A percentile compares a stretch with the other conserved stretches of the same genome.
phyloP scores from a whole-genome alignment of 2,113 vertebrate genomes.

The Pseudorasbora parva region DNA sequence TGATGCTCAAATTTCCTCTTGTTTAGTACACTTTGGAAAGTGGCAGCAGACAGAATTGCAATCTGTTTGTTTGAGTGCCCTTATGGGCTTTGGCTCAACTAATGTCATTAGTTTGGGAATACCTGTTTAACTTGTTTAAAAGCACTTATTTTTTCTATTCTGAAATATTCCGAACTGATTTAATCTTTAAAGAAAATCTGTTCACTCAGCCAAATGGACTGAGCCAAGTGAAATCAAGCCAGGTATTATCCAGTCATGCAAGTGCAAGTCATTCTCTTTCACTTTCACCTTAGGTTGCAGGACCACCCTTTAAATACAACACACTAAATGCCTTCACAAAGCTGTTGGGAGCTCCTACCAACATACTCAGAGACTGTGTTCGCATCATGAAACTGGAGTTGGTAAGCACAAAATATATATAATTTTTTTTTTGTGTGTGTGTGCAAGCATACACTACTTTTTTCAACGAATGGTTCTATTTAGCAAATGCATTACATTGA shows the following conservation, averaged over 20 bases:
- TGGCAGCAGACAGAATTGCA: not conserved
- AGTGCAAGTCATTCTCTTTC: not conserved
- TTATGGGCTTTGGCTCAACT: not conserved
- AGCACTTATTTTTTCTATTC: not conserved
- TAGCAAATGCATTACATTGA: not conserved
- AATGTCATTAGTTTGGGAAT: too few relatives aligned
- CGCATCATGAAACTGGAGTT: conserved; percentile 99
- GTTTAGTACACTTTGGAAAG: not conserved
- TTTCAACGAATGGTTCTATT: not conserved
- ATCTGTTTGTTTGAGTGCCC: not conserved
- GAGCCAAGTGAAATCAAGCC: not conserved
- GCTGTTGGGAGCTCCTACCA: conserved; percentile 92
- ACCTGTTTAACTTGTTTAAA: not conserved
- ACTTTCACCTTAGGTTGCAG: conserved; percentile 84
- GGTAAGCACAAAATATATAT: conserved; percentile 77
- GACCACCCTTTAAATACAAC: conserved; percentile 98
- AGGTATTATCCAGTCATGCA: not conserved
- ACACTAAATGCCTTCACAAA: conserved; percentile 99
- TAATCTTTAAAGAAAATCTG: not conserved
- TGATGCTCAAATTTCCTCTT: not conserved
- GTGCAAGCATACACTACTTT: not conserved
- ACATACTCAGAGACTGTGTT: conserved; percentile 97
- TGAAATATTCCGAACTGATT: not conserved
- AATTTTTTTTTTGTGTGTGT: not conserved
- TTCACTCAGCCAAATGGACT: not conserved